Percentiles rank a stretch among this genome's conserved stretches.
These are phyloP conservation scores for Pelagia noctiluca DNA, from an alignment of 30 jellyfish, hydroid and myxozoan genomes.

Conservation along the genomic window DNA sequence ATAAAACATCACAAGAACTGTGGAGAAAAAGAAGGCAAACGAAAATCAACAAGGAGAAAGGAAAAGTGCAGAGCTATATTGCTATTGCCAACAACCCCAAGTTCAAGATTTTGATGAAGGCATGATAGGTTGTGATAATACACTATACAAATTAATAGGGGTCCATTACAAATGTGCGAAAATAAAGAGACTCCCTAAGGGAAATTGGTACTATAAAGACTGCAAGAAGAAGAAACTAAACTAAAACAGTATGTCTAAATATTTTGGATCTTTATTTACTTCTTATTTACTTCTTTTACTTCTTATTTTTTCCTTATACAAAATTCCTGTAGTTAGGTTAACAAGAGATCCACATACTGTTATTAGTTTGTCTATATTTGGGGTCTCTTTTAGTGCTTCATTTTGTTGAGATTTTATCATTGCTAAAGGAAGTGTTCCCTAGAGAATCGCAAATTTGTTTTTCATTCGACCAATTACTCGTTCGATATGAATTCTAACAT, in stretches of 20 bases:
- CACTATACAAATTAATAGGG: neutral
- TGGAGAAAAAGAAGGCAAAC: too few species aligned
- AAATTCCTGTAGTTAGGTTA: slow-evolving; percentile 14
- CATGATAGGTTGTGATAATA: slow-evolving; percentile 16
- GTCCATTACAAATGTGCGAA: slow-evolving; percentile 12
- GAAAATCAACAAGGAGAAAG: slow-evolving; percentile 7
- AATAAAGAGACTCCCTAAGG: slow-evolving; percentile 19
- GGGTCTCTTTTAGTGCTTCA: slow-evolving; percentile 20
- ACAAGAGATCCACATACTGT: slow-evolving; percentile 23
- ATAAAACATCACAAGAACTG: neutral
- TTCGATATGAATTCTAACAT: too few species aligned
- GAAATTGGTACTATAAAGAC: neutral
- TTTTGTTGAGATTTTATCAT: slow-evolving; percentile 18
- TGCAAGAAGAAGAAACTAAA: slow-evolving; percentile 12
- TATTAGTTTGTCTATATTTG: slow-evolving; percentile 9
- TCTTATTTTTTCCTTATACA: slow-evolving; percentile 3
- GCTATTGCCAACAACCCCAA: slow-evolving; percentile 20
- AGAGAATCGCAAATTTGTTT: slow-evolving; percentile 5
- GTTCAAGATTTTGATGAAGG: neutral
- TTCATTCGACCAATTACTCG: slow-evolving; percentile 2
- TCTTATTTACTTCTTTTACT: neutral
- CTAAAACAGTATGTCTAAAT: neutral
- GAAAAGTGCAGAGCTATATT: neutral
- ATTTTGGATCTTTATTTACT: neutral
- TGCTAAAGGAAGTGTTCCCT: slow-evolving; percentile 26